Evolutionary conservation across 2,888 invertebrate species (phyloP), one percentile per base, ranked within the genome.

Genomic region (Plebejus argus): DNA sequence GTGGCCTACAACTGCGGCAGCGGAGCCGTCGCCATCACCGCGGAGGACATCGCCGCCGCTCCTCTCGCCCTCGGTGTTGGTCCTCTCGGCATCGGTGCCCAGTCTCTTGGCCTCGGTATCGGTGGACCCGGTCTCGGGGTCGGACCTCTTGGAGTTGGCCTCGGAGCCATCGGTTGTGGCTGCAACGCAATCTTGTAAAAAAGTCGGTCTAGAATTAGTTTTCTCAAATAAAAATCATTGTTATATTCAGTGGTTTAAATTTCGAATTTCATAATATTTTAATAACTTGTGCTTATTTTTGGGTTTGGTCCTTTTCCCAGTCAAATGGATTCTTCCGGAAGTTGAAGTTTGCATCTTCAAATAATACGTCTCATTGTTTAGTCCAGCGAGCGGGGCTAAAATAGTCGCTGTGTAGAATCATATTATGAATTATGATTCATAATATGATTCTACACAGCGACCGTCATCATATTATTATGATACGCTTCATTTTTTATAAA

Each of bases 1-100:
- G 84, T 84, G 10, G 79, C 83, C 53, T 86, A 85, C 77, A 82
- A 84, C 28, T 84, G 84, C 77, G 85, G 86, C 8, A 82, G 83
- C 76, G 83, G 82, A 35, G 80, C 79, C 74, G 82, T 83, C 12
- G 82, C 81, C 35, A 83, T 83, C 28, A 76, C 82, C 35, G 76
- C 82, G 76, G 84, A 84, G 61, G 82, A 83, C 76, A 66, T 79
- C 20, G 79, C 70, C 18, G 81, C 71, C n/a, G 80, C 81, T 49
- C 79, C 79, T 72, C 79, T 79, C 61, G 78, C 76, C 4, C 77
- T 78, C 74, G 79, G 78, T 15, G 77, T 81, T 12, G 79, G 81
- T 45, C 76, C 78, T 56, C 66, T 81, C 39, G 81, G 79, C 70
- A 77, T 78, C 12, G 81, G 80, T 12, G 77, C 80, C 75, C 80